Evolutionary conservation across 2,888 invertebrate genomes (phyloP).

Genomic region (Sarcophaga caerulescens): DNA sequence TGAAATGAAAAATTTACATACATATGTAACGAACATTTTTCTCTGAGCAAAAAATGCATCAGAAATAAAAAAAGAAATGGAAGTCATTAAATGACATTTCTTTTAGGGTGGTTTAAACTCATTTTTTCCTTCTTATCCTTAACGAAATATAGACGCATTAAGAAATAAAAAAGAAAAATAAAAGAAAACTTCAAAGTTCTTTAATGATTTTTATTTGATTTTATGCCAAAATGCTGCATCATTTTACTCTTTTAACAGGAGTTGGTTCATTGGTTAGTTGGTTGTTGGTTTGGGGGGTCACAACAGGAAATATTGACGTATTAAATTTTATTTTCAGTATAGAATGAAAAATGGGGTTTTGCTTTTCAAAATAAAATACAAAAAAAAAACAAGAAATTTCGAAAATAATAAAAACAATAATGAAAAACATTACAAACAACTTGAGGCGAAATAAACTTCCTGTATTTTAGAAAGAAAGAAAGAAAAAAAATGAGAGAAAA

Average conservation of each 20-base stretch:
- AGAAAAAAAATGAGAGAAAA: conserved; percentile 13
- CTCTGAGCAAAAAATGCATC: not conserved
- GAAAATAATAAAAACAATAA: not conserved
- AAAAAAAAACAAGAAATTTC: not conserved
- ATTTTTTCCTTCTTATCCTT: not conserved
- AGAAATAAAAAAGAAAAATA: not conserved
- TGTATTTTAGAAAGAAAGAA: conserved; percentile 40
- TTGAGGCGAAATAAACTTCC: conserved; percentile 66
- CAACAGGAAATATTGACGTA: conserved; percentile 55
- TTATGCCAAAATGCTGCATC: not conserved
- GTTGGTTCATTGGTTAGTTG: not conserved
- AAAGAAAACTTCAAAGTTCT: conserved; percentile 38
- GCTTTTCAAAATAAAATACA: conserved; percentile 22
- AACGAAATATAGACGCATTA: conserved; percentile 32
- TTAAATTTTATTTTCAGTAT: conserved; percentile 40
- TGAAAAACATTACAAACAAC: conserved; percentile 51
- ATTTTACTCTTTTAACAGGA: not conserved
- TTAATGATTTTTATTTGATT: conserved; percentile 42
- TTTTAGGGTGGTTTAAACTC: conserved; percentile 43
- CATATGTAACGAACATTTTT: not conserved
- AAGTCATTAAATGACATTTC: conserved; percentile 18
- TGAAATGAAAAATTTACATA: too few species aligned
- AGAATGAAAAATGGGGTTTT: conserved; percentile 56
- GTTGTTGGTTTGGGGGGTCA: not conserved
- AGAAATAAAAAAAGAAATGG: conserved; percentile 6